Base-by-base conservation (phyloP, 2,113 vertebrate species). In the Nyctibius bracteatus region DNA sequence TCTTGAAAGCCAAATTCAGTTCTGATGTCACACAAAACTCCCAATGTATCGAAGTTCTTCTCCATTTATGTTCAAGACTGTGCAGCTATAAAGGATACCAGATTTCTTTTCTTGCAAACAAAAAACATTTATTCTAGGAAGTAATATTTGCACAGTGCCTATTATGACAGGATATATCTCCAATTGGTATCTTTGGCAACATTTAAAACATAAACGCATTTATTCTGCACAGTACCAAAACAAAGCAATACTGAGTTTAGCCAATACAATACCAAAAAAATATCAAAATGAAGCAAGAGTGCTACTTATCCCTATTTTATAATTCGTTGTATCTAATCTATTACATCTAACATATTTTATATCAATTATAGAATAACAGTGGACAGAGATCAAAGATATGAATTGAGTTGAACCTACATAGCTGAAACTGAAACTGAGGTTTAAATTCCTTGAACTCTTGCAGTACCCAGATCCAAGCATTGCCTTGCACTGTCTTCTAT, bases 181-280 rank as follows among this genome's bases (percentile, higher is more conserved):
- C 93, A 90, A 94, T 81, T 82, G 62, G 67, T 83, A 80, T 81
- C 83, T 91, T 61, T 81, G 88, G 86, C 65, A 95, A 84, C 65
- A 87, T 91, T 71, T 95, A 81, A 84, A 94, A 79, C 23, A 92
- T 15, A 74, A 94, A 77, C 25, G 61, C 41, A 71, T 81, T 63
- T 71, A 79, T 10, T 65, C 31, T 47, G n/a, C 44, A 39, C 33
- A 33, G 43, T 55, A 84, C 12, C 21, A 86, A 81, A 90, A 70
- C 22, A 95, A 86, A 94, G 54, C 13, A 61, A 58, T 75, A 33
- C 44, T 61, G 75, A 67, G 16, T 54, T 73, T 94, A 77, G 51
- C 14, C 52, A 81, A 72, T 58, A 79, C 43, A 71, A 33, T 55
- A 81, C 19, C 22, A 89, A 75, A 73, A n/a, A 81, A 66, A 63